These are phyloP conservation scores for Sebastes hubbsi DNA, from an alignment of 2,797 vertebrate genomes.

Conservation along the genomic window DNA sequence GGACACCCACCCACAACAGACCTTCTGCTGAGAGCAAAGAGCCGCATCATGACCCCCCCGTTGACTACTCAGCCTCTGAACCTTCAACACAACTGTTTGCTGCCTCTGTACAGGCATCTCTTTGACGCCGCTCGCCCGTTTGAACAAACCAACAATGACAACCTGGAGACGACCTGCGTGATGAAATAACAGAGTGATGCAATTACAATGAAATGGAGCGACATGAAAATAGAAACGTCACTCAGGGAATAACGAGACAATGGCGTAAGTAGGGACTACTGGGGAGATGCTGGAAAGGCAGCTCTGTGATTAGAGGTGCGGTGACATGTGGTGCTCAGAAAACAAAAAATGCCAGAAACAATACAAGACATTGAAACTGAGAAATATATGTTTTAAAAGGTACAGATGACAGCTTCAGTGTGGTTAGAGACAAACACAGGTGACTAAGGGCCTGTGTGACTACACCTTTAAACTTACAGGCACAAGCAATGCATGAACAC, in stretches of 20 bases:
- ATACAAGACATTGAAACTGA: background rate
- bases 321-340: background rate
- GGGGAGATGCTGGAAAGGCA: background rate
- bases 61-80: constrained; percentile 16
- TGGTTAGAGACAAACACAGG: background rate
- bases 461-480: background rate
- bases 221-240: constrained; percentile 22
- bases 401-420: background rate
- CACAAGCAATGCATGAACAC: background rate
- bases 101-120: background rate
- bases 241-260: background rate
- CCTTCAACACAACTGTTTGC: constrained; percentile 18
- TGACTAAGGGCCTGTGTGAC: background rate
- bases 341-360: background rate
- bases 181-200: constrained; percentile 60
- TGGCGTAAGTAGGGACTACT: constrained; percentile 1
- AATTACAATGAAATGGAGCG: constrained; percentile 61
- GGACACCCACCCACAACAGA: background rate
- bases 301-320: background rate
- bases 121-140: constrained; percentile 18
- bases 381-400: background rate
- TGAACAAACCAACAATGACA: constrained; percentile 37
- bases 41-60: background rate
- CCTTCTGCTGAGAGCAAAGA: constrained; percentile 10
- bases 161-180: constrained; percentile 43